Percentiles rank a stretch among this genome's conserved stretches.
Conservation (phyloP, 1,140 invertebrate species). For the Artemia franciscana region DNA sequence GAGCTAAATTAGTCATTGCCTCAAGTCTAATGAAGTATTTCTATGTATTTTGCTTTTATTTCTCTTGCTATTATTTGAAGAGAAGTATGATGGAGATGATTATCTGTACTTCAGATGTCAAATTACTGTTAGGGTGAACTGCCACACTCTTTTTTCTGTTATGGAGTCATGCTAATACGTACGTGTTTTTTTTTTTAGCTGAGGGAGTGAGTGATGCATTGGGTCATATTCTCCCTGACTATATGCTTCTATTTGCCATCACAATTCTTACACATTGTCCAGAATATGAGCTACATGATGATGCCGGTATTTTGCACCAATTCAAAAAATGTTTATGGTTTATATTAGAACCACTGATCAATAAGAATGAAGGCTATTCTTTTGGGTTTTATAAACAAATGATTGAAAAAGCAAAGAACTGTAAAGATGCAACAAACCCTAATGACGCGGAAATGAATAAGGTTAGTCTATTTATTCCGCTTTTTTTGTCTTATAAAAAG, state of each 20-base stretch:
- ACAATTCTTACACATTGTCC: constrained; percentile 79
- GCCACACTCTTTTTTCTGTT: too few relatives aligned
- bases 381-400: constrained; percentile 81
- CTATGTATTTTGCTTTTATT: too few relatives aligned
- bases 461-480: too few relatives aligned
- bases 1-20: too few relatives aligned
- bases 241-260: constrained; percentile 82
- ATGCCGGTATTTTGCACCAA: constrained; percentile 43
- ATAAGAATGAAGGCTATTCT: constrained; percentile 77
- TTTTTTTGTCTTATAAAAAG: too few relatives aligned
- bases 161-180: background rate
- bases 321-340: constrained; percentile 75
- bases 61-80: too few relatives aligned
- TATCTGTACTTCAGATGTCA: too few relatives aligned
- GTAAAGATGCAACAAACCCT: constrained; percentile 61
- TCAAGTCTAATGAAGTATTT: too few relatives aligned
- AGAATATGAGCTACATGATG: constrained; percentile 44
- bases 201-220: constrained; percentile 43
- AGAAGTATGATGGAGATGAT: too few relatives aligned
- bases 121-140: too few relatives aligned
- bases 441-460: constrained; percentile 54
- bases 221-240: constrained; percentile 77
- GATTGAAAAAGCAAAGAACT: constrained; percentile 73
- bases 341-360: constrained; percentile 73
- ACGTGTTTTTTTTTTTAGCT: constrained; percentile 19